These are phyloP conservation scores for Calyptomena viridis DNA, from an alignment of 2,113 vertebrate species.

Conservation along the genomic window DNA sequence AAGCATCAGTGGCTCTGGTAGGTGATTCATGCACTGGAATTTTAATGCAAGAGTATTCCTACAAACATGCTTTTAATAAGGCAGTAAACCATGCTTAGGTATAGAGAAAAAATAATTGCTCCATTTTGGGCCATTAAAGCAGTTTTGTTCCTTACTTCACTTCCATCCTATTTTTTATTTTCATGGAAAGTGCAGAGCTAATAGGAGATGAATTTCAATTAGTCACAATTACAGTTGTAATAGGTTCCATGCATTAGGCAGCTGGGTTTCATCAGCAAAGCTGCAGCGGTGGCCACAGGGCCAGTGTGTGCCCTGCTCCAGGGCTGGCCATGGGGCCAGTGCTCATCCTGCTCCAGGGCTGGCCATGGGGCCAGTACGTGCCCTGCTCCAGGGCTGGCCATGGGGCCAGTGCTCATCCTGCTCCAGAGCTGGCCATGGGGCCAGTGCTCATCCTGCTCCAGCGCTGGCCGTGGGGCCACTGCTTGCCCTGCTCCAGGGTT, in stretches of 20 bases:
- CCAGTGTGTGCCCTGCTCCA: background rate
- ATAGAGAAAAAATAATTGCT: constrained; percentile 71
- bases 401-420: background rate
- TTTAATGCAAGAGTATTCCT: constrained; percentile 68
- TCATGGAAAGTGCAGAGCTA: constrained; percentile 40
- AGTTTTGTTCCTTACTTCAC: constrained; percentile 47
- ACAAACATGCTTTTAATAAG: constrained; percentile 71
- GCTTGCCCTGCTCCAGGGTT: background rate
- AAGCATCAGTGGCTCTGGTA: constrained; percentile 13
- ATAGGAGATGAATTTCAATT: constrained; percentile 68
- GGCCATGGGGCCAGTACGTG: background rate
- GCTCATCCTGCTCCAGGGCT: background rate
- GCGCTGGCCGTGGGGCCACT: too few species aligned
- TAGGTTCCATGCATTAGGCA: background rate
- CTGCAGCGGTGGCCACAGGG: background rate
- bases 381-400: background rate
- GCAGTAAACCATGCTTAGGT: constrained; percentile 62
- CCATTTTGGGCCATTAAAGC: constrained; percentile 65
- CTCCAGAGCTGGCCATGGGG: background rate
- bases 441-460: background rate
- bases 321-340: too few species aligned
- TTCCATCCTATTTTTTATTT: constrained; percentile 61
- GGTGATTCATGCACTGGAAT: constrained; percentile 62
- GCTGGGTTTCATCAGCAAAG: constrained; percentile 5
- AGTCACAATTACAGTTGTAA: constrained; percentile 61